phyloP scores from a whole-genome alignment of 1,140 invertebrate genomes.

The Scaptodrosophila lebanonensis region DNA sequence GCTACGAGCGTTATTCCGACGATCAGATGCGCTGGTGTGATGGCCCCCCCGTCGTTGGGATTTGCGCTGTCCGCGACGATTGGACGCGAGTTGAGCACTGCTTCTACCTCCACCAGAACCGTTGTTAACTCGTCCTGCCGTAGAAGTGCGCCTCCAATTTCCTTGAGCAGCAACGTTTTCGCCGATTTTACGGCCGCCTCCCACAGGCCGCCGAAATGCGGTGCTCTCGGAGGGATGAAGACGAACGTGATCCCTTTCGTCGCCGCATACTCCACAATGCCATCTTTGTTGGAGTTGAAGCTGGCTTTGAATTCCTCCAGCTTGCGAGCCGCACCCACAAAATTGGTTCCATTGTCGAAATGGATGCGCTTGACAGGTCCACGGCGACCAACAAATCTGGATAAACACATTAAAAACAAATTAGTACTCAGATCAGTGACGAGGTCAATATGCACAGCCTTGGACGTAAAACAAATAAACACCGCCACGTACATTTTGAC shows the following conservation, averaged over 20 bases:
- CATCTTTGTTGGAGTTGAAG: not conserved
- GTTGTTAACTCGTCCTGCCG: not conserved
- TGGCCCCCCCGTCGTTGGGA: too few species aligned
- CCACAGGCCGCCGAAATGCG: constrained; percentile 21
- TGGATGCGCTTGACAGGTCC: constrained; percentile 29
- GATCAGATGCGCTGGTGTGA: too few species aligned
- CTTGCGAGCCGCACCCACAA: constrained; percentile 37
- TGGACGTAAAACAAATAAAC: constrained; percentile 41
- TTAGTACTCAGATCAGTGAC: constrained; percentile 34
- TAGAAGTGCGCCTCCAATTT: not conserved
- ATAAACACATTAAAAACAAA: constrained; percentile 29
- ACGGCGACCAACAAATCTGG: constrained; percentile 32
- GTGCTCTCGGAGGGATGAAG: constrained; percentile 17
- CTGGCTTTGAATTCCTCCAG: constrained; percentile 13
- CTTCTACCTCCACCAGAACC: not conserved
- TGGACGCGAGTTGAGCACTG: not conserved
- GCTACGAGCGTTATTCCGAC: too few species aligned
- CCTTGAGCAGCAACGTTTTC: not conserved
- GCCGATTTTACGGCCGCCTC: constrained; percentile 12
- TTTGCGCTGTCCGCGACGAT: too few species aligned
- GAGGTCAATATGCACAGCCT: constrained; percentile 56
- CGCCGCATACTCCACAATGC: not conserved
- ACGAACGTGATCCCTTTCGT: not conserved
- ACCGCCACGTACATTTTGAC: constrained; percentile 23
- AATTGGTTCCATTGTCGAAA: constrained; percentile 69